Conservation (phyloP, 1,140 invertebrate genomes). For the Lordiphosa mommai region DNA sequence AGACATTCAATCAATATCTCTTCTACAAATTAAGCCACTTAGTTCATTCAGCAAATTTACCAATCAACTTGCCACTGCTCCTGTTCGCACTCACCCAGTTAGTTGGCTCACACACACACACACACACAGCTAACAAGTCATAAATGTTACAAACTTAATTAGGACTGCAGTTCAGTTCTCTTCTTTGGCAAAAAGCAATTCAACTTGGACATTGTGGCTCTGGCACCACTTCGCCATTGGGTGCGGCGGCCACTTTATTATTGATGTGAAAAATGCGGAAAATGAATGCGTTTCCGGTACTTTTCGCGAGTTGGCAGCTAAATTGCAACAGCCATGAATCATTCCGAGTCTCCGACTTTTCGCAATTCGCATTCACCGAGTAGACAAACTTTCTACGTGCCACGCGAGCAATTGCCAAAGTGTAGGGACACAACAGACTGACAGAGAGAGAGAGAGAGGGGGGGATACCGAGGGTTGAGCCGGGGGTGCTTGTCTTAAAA, state of each 20-base stretch:
- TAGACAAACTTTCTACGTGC: slow-evolving; percentile 75
- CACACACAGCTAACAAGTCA: slow-evolving; percentile 53
- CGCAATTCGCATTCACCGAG: slow-evolving; percentile 38
- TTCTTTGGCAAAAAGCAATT: slow-evolving; percentile 3
- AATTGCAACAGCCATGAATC: slow-evolving; percentile 71
- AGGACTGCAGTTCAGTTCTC: slow-evolving; percentile 30
- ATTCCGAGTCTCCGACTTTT: slow-evolving; percentile 39
- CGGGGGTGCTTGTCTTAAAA: slow-evolving; percentile 21
- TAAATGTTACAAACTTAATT: slow-evolving; percentile 75
- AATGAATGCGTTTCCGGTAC: slow-evolving; percentile 77
- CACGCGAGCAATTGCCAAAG: slow-evolving; percentile 27
- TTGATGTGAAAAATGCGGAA: slow-evolving; percentile 77
- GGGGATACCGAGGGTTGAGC: slow-evolving; percentile 15
- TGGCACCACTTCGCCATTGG: slow-evolving; percentile 1
- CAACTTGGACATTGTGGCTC: slow-evolving; percentile 13
- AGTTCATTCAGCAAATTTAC: not conserved
- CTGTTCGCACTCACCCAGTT: not conserved
- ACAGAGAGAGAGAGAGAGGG: not conserved
- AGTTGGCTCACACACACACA: slow-evolving; percentile 2
- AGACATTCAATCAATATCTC: slow-evolving; percentile 6
- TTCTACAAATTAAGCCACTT: slow-evolving; percentile 10
- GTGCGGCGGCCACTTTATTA: slow-evolving; percentile 58
- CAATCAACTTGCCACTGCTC: not conserved
- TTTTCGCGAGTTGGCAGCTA: slow-evolving; percentile 75
- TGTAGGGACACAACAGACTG: not conserved